These are phyloP conservation scores for Eremobia ochroleuca DNA, from an alignment of 2,888 invertebrate genomes.

Conservation along the genomic window DNA sequence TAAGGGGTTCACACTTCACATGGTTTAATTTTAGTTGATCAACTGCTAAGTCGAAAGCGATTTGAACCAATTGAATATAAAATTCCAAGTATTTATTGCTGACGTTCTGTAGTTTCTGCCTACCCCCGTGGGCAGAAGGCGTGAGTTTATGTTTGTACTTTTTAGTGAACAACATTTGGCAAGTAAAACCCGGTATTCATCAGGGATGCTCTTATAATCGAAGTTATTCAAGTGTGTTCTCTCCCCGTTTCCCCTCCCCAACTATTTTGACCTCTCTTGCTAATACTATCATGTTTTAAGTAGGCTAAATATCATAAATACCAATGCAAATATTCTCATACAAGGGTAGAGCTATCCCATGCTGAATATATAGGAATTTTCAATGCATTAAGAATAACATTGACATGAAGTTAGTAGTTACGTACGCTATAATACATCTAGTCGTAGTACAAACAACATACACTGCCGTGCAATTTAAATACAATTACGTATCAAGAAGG, in stretches of 20 bases:
- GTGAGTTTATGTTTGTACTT: not conserved
- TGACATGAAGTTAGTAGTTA: constrained; percentile 14
- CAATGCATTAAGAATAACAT: constrained; percentile 21
- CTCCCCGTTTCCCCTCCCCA: not conserved
- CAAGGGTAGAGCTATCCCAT: not conserved
- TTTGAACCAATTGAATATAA: not conserved
- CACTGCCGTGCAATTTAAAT: constrained; percentile 62
- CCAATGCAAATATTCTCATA: not conserved
- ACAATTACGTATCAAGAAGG: constrained; percentile 62
- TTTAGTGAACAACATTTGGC: not conserved
- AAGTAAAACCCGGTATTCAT: not conserved
- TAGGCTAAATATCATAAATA: not conserved
- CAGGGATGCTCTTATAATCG: not conserved
- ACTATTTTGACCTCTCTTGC: not conserved
- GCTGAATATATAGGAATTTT: not conserved
- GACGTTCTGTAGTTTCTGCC: not conserved
- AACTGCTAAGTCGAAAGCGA: not conserved
- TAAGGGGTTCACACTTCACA: not conserved
- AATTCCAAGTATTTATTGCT: not conserved
- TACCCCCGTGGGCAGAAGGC: not conserved
- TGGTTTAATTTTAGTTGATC: not conserved
- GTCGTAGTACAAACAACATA: constrained; percentile 23
- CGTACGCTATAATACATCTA: not conserved
- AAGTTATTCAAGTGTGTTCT: not conserved
- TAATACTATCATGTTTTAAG: not conserved